phyloP scores from a whole-genome alignment of 2,888 invertebrate species.

The Caenorhabditis uteleia region DNA sequence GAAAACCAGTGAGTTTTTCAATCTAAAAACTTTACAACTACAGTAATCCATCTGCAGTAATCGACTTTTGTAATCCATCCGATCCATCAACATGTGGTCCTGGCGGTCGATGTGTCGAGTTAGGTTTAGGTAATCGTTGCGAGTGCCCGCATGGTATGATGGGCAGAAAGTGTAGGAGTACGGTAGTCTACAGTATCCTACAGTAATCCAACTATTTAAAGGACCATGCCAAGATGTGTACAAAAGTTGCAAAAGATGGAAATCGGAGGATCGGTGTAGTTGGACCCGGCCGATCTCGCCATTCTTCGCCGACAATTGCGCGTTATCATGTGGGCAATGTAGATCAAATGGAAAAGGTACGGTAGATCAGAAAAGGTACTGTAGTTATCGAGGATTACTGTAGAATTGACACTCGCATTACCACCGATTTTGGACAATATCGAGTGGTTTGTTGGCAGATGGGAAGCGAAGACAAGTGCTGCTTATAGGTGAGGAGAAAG shows the following conservation, averaged over 20 bases:
- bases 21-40: neutral
- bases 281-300: constrained; percentile 60
- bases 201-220: constrained; percentile 13
- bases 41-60: constrained; percentile 10
- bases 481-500: constrained; percentile 28
- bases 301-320: constrained; percentile 67
- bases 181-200: constrained; percentile 10
- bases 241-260: constrained; percentile 62
- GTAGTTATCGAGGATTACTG: constrained; percentile 2
- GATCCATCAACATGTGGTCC: constrained; percentile 44
- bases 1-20: constrained; percentile 24
- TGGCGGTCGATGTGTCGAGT: constrained; percentile 45
- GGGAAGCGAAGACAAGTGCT: constrained; percentile 58
- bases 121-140: constrained; percentile 53
- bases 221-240: constrained; percentile 68
- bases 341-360: constrained; percentile 46
- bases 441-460: constrained; percentile 65
- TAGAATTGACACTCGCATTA: constrained; percentile 57
- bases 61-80: constrained; percentile 48
- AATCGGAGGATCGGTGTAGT: constrained; percentile 61
- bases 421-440: constrained; percentile 66
- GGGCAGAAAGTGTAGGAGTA: constrained; percentile 58
- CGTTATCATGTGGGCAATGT: constrained; percentile 60
- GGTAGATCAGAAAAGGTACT: neutral
- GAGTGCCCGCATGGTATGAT: constrained; percentile 60